Evolutionary conservation across 2,113 vertebrate genomes (phyloP).

Genomic region (Peromyscus leucopus): DNA sequence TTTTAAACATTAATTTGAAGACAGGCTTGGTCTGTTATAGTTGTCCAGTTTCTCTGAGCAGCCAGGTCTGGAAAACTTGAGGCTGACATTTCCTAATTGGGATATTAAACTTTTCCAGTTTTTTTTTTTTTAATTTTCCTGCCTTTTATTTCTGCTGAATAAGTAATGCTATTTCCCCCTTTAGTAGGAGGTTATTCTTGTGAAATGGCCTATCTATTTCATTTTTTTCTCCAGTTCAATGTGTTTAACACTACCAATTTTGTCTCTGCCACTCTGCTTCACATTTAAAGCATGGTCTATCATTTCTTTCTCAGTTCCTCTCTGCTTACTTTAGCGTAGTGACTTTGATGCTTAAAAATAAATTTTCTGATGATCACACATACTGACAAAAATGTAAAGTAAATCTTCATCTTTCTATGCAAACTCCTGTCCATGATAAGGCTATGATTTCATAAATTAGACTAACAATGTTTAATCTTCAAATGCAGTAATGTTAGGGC

Average conservation of each 20-base stretch:
- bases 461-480: not conserved
- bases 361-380: not conserved
- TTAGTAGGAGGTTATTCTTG: not conserved
- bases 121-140: constrained; percentile 44
- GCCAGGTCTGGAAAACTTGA: not conserved
- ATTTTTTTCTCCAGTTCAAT: not conserved
- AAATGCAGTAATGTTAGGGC: not conserved
- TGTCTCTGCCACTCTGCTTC: constrained; percentile 30
- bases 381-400: not conserved
- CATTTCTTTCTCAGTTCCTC: not conserved
- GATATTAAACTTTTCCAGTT: constrained; percentile 25
- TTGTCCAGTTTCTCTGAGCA: not conserved
- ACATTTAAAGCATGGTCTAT: not conserved
- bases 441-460: not conserved
- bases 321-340: not conserved
- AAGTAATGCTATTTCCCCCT: not conserved
- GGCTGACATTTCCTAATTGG: not conserved
- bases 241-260: constrained; percentile 18
- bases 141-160: not conserved
- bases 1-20: constrained; percentile 28
- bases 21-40: not conserved
- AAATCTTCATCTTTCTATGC: not conserved
- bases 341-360: not conserved
- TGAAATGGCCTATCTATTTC: not conserved
- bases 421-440: not conserved